Percentiles rank a stretch among this genome's conserved stretches.
phyloP scores from a whole-genome alignment of 2,888 invertebrate species.

The Notocelia uddmanniana region DNA sequence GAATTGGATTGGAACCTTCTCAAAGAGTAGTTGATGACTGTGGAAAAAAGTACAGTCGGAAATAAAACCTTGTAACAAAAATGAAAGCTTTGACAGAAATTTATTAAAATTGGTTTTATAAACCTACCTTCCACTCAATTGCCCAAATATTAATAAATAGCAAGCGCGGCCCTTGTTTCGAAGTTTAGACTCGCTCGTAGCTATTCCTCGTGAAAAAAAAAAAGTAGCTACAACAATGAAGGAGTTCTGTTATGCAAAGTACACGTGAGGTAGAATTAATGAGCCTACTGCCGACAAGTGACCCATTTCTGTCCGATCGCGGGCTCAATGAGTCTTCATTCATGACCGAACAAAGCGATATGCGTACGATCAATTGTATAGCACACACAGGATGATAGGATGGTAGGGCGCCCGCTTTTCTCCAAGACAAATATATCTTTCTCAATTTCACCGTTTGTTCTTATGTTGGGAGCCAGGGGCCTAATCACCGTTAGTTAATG shows the following conservation, averaged over 20 bases:
- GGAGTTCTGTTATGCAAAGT: slow-evolving; percentile 13
- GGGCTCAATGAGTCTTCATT: slow-evolving; percentile 39
- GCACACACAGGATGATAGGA: slow-evolving; percentile 1
- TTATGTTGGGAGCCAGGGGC: too few species aligned
- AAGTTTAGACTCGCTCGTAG: not conserved
- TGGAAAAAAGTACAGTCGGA: too few species aligned
- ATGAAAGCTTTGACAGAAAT: too few species aligned
- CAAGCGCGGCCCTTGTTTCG: not conserved
- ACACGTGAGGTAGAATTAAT: slow-evolving; percentile 41
- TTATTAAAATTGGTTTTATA: too few species aligned
- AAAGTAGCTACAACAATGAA: not conserved
- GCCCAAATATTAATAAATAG: too few species aligned
- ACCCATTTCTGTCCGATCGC: slow-evolving; percentile 38
- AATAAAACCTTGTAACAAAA: too few species aligned
- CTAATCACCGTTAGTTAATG: too few species aligned
- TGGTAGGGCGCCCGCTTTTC: slow-evolving; percentile 10
- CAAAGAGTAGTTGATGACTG: too few species aligned
- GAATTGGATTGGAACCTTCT: too few species aligned
- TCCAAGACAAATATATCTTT: not conserved
- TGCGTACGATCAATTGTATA: slow-evolving; percentile 33
- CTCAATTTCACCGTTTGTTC: too few species aligned
- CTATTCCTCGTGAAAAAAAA: not conserved
- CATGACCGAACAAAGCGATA: slow-evolving; percentile 41
- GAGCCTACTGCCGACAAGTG: slow-evolving; percentile 26
- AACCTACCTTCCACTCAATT: too few species aligned